Evolutionary conservation across 2,888 invertebrate genomes (phyloP).

Genomic region (Scaptomyza flava): DNA sequence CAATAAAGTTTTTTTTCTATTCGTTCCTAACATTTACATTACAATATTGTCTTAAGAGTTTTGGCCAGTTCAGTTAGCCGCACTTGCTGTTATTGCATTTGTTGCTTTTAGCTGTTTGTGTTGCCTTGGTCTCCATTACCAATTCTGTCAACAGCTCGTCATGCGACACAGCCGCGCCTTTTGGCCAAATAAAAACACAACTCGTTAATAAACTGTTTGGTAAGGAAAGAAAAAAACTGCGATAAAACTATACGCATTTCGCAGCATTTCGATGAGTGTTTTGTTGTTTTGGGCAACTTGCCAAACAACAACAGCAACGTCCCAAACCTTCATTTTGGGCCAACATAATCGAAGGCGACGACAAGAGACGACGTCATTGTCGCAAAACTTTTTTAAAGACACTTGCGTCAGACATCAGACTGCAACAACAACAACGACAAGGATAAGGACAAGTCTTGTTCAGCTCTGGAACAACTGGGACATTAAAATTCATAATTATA

Average conservation of each 20-base stretch:
- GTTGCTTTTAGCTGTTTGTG: slow-evolving; percentile 1
- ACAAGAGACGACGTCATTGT: slow-evolving; percentile 45
- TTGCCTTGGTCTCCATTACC: slow-evolving; percentile 49
- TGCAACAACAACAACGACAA: not conserved
- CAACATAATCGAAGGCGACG: slow-evolving; percentile 28
- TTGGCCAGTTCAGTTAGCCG: not conserved
- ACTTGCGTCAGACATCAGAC: slow-evolving; percentile 62
- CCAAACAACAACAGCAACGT: slow-evolving; percentile 35
- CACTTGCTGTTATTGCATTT: not conserved
- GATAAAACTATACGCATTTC: slow-evolving; percentile 41
- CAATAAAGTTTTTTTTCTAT: not conserved
- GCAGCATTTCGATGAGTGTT: slow-evolving; percentile 13
- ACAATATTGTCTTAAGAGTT: not conserved
- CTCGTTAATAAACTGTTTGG: slow-evolving; percentile 67
- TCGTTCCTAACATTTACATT: too few relatives aligned
- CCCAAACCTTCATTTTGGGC: slow-evolving; percentile 17
- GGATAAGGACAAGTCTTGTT: slow-evolving; percentile 27
- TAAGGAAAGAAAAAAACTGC: slow-evolving; percentile 39
- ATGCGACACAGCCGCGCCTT: slow-evolving; percentile 51
- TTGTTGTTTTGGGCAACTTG: slow-evolving; percentile 51
- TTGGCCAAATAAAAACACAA: slow-evolving; percentile 37
- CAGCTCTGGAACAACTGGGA: slow-evolving; percentile 10
- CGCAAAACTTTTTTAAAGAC: slow-evolving; percentile 15
- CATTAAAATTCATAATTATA: too few relatives aligned
- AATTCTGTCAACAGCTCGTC: slow-evolving; percentile 72